Conservation (phyloP, 92 coral and sea anemone genomes). For the Epizoanthus illoricatus region DNA sequence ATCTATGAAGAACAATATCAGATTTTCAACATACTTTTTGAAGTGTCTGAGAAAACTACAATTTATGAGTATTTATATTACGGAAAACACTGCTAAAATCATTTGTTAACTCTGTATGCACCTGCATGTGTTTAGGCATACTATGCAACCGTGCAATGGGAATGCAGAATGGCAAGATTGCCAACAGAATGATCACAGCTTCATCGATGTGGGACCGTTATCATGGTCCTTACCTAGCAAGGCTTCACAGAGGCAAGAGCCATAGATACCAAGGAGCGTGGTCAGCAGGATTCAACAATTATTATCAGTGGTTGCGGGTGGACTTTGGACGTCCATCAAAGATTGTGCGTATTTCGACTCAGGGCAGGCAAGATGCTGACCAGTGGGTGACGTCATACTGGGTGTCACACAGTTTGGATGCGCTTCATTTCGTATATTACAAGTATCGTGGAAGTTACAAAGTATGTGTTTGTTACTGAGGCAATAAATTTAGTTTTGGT, state of each 20-base stretch:
- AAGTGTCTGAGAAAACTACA: too few relatives aligned
- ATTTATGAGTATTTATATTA: too few relatives aligned
- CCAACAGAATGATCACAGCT: conserved; percentile 34
- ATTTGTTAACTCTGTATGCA: too few relatives aligned
- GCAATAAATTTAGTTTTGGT: too few relatives aligned
- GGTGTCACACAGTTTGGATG: conserved; percentile 36
- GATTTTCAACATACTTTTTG: too few relatives aligned
- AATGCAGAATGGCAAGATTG: conserved; percentile 25
- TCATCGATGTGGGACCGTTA: conserved; percentile 19
- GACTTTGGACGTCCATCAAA: conserved; percentile 42
- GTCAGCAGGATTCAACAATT: conserved; percentile 36
- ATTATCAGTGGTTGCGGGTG: conserved; percentile 30
- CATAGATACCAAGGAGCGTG: conserved; percentile 40
- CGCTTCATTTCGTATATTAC: conserved; percentile 24
- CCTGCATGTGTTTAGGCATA: conserved; percentile 4
- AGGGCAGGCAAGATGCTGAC: conserved; percentile 36
- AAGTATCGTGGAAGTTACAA: conserved; percentile 10
- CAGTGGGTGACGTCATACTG: conserved; percentile 38
- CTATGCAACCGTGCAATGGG: conserved; percentile 38
- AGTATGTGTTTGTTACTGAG: neutral
- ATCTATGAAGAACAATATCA: too few relatives aligned
- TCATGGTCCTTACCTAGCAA: conserved; percentile 43
- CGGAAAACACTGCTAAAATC: too few relatives aligned
- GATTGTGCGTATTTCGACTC: conserved; percentile 38
- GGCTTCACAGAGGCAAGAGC: conserved; percentile 35